phyloP scores from a whole-genome alignment of 1,140 invertebrate genomes.

The Hyposmocoma kahamanoa region DNA sequence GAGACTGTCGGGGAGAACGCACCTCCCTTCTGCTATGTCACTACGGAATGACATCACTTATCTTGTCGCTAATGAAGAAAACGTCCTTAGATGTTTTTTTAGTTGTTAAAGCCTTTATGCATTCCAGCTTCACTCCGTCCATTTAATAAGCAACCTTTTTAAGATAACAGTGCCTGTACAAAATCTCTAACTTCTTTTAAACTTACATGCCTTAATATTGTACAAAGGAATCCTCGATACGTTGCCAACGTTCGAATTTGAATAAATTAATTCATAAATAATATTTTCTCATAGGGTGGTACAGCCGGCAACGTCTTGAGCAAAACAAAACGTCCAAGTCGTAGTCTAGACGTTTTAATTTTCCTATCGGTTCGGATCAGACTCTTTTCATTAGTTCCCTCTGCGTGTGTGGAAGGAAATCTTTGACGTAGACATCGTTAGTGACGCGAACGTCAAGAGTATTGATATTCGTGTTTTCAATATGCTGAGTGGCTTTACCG shows the following conservation, averaged over 20 bases:
- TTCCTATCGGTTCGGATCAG: conserved; percentile 52
- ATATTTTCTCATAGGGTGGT: too few relatives aligned
- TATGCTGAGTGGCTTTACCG: too few relatives aligned
- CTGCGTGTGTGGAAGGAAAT: conserved; percentile 49
- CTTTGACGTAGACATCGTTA: conserved; percentile 57
- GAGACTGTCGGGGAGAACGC: conserved; percentile 49
- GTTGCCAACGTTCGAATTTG: too few relatives aligned
- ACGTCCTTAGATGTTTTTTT: conserved; percentile 51
- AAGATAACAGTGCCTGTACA: too few relatives aligned
- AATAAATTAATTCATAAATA: too few relatives aligned
- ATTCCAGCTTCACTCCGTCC: too few relatives aligned
- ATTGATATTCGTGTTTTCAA: too few relatives aligned
- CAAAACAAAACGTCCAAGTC: conserved; percentile 42
- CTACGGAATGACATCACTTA: conserved; percentile 69
- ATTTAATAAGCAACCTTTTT: too few relatives aligned
- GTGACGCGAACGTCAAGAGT: conserved; percentile 22
- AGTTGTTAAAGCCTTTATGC: conserved; percentile 17
- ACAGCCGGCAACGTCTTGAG: conserved; percentile 22
- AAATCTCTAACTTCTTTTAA: too few relatives aligned
- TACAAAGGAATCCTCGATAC: too few relatives aligned
- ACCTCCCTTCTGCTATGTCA: conserved; percentile 58
- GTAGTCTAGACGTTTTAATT: conserved; percentile 64
- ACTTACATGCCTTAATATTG: too few relatives aligned
- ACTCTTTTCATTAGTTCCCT: conserved; percentile 49
- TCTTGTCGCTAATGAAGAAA: conserved; percentile 71